Evolutionary conservation across 2,113 vertebrate species (phyloP).

Genomic region (Takifugu flavidus): DNA sequence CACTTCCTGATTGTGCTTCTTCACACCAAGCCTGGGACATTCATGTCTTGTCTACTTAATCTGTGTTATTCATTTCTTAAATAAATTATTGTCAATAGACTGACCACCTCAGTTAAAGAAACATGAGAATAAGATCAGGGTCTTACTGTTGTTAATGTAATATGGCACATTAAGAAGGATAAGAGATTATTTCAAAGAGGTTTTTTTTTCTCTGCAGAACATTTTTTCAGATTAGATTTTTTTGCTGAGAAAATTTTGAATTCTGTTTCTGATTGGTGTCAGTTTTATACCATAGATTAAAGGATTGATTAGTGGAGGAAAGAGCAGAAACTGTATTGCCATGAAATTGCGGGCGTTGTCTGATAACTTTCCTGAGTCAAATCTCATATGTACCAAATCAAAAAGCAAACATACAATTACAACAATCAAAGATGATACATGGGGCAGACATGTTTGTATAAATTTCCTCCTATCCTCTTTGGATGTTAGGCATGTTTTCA

Average conservation of each 20-base stretch:
- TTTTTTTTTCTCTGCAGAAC: too few relatives aligned
- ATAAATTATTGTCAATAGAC: too few relatives aligned
- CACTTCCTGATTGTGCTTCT: too few relatives aligned
- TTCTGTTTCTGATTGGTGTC: slow-evolving; percentile 20
- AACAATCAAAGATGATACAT: slow-evolving; percentile 17
- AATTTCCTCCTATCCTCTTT: slow-evolving; percentile 26
- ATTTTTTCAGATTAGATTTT: background rate
- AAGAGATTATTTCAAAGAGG: too few relatives aligned
- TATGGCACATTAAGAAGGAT: too few relatives aligned
- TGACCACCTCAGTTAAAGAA: too few relatives aligned
- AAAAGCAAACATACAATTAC: slow-evolving; percentile 10
- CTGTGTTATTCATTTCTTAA: too few relatives aligned
- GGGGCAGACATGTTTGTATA: slow-evolving; percentile 40
- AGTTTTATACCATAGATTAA: slow-evolving; percentile 34
- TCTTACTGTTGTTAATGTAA: too few relatives aligned
- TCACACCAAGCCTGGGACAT: too few relatives aligned
- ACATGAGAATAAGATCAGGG: too few relatives aligned
- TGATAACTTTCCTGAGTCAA: background rate
- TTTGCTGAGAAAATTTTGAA: background rate
- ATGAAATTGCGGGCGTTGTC: slow-evolving; percentile 21
- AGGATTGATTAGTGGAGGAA: slow-evolving; percentile 38
- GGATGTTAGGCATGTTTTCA: slow-evolving; percentile 23
- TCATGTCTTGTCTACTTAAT: too few relatives aligned
- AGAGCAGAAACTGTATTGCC: slow-evolving; percentile 27
- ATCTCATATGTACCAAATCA: slow-evolving; percentile 35